These are phyloP conservation scores for Sinopyrophorus schimmeli DNA, from an alignment of 2,888 invertebrate genomes.

Conservation along the genomic window DNA sequence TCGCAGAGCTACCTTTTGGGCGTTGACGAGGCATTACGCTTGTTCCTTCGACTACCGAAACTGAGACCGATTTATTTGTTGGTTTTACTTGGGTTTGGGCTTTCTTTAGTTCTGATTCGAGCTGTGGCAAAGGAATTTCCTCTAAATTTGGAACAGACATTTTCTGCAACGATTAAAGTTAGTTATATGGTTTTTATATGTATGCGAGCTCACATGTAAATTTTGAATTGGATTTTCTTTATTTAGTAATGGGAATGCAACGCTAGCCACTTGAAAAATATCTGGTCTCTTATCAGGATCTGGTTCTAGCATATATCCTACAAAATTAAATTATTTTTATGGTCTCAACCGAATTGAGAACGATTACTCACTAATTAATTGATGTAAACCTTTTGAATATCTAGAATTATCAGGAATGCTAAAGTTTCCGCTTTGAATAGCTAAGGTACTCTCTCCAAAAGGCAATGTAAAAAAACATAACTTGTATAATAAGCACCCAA, in stretches of 20 bases:
- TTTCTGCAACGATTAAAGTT: conserved; percentile 65
- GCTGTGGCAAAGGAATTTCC: conserved; percentile 65
- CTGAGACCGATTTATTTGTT: conserved; percentile 48
- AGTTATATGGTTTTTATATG: too few relatives aligned
- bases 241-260: conserved; percentile 71
- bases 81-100: conserved; percentile 54
- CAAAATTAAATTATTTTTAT: too few relatives aligned
- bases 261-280: conserved; percentile 79
- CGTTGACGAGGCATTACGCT: conserved; percentile 82
- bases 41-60: conserved; percentile 68
- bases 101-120: conserved; percentile 71
- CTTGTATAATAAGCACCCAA: conserved; percentile 87
- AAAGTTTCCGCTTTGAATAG: conserved; percentile 88
- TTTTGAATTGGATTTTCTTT: conserved; percentile 80
- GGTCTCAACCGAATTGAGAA: neutral
- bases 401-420: conserved; percentile 80
- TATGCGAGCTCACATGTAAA: conserved; percentile 73
- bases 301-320: conserved; percentile 81
- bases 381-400: conserved; percentile 71
- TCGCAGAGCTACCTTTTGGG: conserved; percentile 68
- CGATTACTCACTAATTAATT: conserved; percentile 67
- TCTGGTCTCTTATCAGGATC: conserved; percentile 83
- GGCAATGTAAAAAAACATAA: conserved; percentile 88
- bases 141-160: conserved; percentile 66
- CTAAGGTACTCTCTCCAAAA: conserved; percentile 90